Base-by-base conservation (phyloP, 1,140 invertebrate genomes). In the Drosophila pseudoananassae region DNA sequence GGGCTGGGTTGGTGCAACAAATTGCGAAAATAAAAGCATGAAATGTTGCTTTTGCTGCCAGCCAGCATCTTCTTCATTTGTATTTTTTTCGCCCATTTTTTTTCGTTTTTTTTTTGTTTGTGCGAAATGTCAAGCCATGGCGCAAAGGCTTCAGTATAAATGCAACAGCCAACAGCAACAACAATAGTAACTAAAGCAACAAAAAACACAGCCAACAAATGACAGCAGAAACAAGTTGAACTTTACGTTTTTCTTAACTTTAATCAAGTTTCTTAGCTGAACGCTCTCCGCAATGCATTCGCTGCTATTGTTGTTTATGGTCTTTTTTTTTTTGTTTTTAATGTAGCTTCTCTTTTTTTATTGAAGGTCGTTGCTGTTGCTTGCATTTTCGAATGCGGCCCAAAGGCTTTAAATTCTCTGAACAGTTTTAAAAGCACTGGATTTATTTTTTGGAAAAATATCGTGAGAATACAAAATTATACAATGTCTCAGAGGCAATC, bases 11-110 rank as follows among this genome's bases (percentile, higher is more conserved):
- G 69, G 54, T 75, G 79, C 79, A 83, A 78, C 49, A 49, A 66
- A 68, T 87, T 78, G 77, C 81, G 72, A 76, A 81, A 87, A 84
- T 76, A 81, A 85, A 81, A 69, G 81, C 81, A 84, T 76, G 55
- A 80, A 76, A 65, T 80, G 46, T 59, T 63, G 40, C 50, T 33
- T 49, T 8, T 49, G 29, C 33, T 4, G 33, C 15, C 52, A 49
- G 45, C 40, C 14, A 54, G 52, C 38, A 14, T 74, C 55, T 79
- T 68, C 66, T 76, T 55, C 60, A 49, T 65, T 74, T 60, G 43
- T 17, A 25, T 64, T 46, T 50, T 59, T 52, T 25, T 59, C 50
- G 9, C 14, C 1, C 4, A 50, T 55, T 54, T 74, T 23, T 27
- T 58, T 53, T 58, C 0, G 12, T 6, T 61, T 49, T 20, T 20